These are phyloP conservation scores for Phenganax subtilis DNA, from an alignment of 92 coral and sea anemone genomes.

Conservation along the genomic window DNA sequence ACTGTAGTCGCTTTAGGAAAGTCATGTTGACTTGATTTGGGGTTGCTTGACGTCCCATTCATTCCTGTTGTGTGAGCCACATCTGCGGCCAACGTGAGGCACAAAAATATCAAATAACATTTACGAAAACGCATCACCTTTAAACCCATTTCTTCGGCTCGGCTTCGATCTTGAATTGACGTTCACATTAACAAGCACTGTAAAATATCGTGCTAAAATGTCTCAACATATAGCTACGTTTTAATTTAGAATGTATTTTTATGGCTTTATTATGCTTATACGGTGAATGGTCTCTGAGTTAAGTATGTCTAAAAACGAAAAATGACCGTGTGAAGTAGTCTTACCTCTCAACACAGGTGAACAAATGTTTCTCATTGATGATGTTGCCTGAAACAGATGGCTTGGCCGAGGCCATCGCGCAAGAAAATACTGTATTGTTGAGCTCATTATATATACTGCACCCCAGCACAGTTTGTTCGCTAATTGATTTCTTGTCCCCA, in stretches of 20 bases:
- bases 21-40: not conserved
- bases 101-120: not conserved
- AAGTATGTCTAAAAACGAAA: slow-evolving; percentile 10
- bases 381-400: slow-evolving; percentile 18
- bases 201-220: not conserved
- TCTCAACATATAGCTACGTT: not conserved
- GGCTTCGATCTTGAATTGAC: not conserved
- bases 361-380: slow-evolving; percentile 27
- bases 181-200: not conserved
- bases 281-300: slow-evolving; percentile 12
- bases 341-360: slow-evolving; percentile 34
- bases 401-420: slow-evolving; percentile 5
- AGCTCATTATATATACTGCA: slow-evolving; percentile 23
- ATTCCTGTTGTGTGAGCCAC: not conserved
- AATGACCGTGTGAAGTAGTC: slow-evolving; percentile 2
- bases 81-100: slow-evolving; percentile 19
- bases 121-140: not conserved
- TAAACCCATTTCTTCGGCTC: not conserved
- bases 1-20: slow-evolving; percentile 3
- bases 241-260: not conserved
- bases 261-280: not conserved
- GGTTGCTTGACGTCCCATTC: slow-evolving; percentile 12
- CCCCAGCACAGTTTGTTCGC: slow-evolving; percentile 1
- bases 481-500: not conserved
- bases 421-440: not conserved